Conservation (phyloP, 2,797 vertebrate genomes). For the Platalea minor region DNA sequence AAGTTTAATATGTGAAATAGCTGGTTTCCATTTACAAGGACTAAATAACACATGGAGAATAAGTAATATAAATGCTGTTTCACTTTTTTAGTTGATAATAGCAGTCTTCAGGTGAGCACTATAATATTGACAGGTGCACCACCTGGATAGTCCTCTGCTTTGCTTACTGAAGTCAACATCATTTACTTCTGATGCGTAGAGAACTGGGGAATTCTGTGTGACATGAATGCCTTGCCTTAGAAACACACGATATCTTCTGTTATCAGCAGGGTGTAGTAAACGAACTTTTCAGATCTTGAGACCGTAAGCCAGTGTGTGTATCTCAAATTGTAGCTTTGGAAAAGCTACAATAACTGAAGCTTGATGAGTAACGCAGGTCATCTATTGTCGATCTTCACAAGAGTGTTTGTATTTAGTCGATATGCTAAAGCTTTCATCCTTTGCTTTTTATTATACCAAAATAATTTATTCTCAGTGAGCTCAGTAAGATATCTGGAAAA, state of each 20-base stretch:
- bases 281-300: background rate
- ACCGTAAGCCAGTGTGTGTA: background rate
- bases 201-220: background rate
- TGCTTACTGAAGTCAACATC: background rate
- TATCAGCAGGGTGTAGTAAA: background rate
- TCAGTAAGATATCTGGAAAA: background rate
- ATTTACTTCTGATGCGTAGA: background rate
- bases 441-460: background rate
- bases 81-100: background rate
- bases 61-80: background rate
- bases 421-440: background rate
- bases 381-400: background rate
- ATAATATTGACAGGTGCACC: rapidly evolving
- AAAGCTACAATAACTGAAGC: background rate
- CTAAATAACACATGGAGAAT: background rate
- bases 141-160: background rate
- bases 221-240: background rate
- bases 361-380: background rate
- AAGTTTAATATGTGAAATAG: background rate
- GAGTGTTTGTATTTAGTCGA: background rate
- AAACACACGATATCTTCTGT: background rate
- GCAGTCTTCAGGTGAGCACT: background rate
- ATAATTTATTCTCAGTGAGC: background rate
- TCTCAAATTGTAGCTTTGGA: background rate
- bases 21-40: background rate